Evolutionary conservation across 2,797 vertebrate genomes (phyloP), one percentile per base, ranked within the genome.

Genomic region (Trematomus bernacchii): DNA sequence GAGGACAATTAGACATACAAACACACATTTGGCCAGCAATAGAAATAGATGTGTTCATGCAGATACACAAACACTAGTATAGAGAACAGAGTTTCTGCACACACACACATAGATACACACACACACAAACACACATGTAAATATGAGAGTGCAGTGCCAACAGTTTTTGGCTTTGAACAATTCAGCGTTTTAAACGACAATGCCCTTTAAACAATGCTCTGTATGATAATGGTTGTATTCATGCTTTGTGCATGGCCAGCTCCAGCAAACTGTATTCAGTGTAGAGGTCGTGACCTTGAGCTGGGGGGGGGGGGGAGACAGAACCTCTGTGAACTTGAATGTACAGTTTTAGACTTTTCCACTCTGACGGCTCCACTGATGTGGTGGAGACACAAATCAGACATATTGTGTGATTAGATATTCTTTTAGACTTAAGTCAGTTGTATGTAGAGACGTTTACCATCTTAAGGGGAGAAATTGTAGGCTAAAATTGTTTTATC

Each of bases 181-280:
- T 86, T 94, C 93, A 94, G 92, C 93, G 43, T 88, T 93, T 91
- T 89, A 67, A 27, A 54, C 66, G 73, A 87, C 89, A 93, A 87
- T 73, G 77, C 70, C 23, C 18, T 13, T 68, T 76, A 69, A 86
- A 89, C 77, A 77, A 80, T 76, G 75, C 64, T 50, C 33, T 55
- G 23, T 51, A 50, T 80, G 66, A 89, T 84, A 85, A 78, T 71
- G 76, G 61, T 10, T 19, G 80, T 50, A 68, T 84, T 91, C 68
- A 82, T 4, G 77, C 78, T 87, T 71, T 50, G 84, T 83, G 61
- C 47, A 10, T 46, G 37, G 59, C 48, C 53, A 43, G 77, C 67
- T 79, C 68, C 76, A 67, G 51, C 66, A 52, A 63, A 44, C 68
- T 40, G 76, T 37, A 81, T 81, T 78, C 66, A 84, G 69, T 11